Evolutionary conservation across 1,140 invertebrate genomes (phyloP).

Genomic region (Luehdorfia chinensis): DNA sequence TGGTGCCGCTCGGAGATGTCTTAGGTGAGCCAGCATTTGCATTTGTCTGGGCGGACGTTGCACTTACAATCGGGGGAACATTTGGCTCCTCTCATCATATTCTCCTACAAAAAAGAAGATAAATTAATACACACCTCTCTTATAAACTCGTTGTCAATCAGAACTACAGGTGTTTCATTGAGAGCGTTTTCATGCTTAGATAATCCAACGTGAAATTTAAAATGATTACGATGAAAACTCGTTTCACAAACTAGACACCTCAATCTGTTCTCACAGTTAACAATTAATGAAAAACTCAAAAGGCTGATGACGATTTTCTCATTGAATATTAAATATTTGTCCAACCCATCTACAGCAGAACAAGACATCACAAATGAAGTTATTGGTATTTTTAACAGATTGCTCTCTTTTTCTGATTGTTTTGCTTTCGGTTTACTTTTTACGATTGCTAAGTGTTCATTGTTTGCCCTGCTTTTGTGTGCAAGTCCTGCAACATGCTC

Average conservation of each 20-base stretch:
- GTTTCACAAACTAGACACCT: constrained; percentile 7
- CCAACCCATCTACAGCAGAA: background rate
- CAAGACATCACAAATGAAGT: background rate
- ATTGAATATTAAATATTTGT: constrained; percentile 2
- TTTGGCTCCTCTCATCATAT: too few species aligned
- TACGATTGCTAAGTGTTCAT: background rate
- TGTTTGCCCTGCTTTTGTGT: background rate
- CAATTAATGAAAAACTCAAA: background rate
- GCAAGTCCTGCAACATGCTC: background rate
- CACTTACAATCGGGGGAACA: too few species aligned
- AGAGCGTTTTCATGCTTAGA: constrained; percentile 1
- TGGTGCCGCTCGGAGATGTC: too few species aligned
- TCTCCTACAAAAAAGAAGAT: too few species aligned
- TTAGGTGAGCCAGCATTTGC: too few species aligned
- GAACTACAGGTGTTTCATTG: constrained; percentile 8
- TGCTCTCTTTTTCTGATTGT: background rate
- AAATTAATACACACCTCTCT: constrained; percentile 22
- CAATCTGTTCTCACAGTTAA: background rate
- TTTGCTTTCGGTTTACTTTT: background rate
- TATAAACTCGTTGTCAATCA: constrained; percentile 24
- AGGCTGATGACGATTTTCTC: background rate
- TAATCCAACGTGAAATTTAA: background rate
- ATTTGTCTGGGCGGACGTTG: too few species aligned
- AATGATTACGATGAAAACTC: background rate
- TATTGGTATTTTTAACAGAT: constrained; percentile 3